These are phyloP conservation scores for Drosophila trapezifrons DNA, from an alignment of 1,140 invertebrate genomes.

Conservation along the genomic window DNA sequence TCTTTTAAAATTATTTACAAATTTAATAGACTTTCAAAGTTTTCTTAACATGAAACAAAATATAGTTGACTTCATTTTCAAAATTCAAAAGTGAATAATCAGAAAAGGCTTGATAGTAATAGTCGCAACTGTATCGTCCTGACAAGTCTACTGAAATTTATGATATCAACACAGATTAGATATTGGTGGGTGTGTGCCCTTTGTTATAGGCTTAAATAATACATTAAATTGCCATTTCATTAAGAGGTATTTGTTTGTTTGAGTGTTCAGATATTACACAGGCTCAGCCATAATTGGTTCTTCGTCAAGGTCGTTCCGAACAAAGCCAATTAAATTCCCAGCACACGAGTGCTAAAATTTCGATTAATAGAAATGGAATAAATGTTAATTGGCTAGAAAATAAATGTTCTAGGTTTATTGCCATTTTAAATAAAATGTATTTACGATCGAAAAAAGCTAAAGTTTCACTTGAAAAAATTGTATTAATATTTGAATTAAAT, in stretches of 20 bases:
- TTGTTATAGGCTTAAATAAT: not conserved
- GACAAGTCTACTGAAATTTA: not conserved
- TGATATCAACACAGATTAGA: slow-evolving; percentile 25
- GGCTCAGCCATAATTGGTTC: not conserved
- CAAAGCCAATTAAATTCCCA: slow-evolving; percentile 11
- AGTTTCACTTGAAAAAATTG: too few species aligned
- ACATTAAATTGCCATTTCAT: slow-evolving; percentile 1
- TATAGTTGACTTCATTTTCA: not conserved
- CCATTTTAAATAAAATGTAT: too few species aligned
- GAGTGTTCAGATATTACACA: slow-evolving; percentile 3
- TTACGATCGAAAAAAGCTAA: too few species aligned
- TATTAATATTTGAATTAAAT: too few species aligned
- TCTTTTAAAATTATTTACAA: too few species aligned
- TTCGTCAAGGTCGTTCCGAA: slow-evolving; percentile 24
- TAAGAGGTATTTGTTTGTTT: slow-evolving; percentile 8
- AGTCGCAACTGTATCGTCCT: not conserved
- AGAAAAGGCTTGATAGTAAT: not conserved
- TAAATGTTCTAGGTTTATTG: not conserved
- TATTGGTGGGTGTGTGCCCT: slow-evolving; percentile 14
- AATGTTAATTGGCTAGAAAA: not conserved
- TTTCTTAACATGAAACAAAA: not conserved
- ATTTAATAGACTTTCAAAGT: too few species aligned
- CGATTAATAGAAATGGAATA: not conserved
- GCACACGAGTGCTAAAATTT: not conserved
- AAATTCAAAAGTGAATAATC: not conserved